phyloP scores from a whole-genome alignment of 2,888 invertebrate genomes.

The Taenaris catops region DNA sequence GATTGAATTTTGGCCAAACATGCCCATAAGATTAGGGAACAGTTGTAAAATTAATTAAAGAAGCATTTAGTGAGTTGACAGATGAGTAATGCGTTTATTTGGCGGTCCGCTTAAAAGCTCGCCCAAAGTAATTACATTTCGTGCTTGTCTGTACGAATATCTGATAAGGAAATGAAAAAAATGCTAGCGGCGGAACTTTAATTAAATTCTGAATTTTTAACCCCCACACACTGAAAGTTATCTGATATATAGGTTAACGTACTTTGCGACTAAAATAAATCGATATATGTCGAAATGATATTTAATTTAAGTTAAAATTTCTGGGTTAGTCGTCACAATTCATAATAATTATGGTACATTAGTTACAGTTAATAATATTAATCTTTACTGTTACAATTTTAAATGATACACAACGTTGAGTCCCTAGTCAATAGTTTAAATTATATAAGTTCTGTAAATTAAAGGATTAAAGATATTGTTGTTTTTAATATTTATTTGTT shows the following conservation, averaged over 20 bases:
- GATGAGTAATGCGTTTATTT: slow-evolving; percentile 39
- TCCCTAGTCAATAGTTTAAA: too few relatives aligned
- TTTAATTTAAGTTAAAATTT: background rate
- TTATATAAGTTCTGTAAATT: too few relatives aligned
- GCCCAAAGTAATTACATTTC: slow-evolving; percentile 61
- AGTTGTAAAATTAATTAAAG: slow-evolving; percentile 23
- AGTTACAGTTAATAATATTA: too few relatives aligned
- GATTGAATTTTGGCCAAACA: slow-evolving; percentile 2
- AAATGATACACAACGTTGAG: too few relatives aligned
- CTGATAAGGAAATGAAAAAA: slow-evolving; percentile 65
- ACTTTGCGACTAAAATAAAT: slow-evolving; percentile 4
- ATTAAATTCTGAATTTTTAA: slow-evolving; percentile 60
- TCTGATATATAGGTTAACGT: slow-evolving; percentile 6
- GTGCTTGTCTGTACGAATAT: slow-evolving; percentile 58
- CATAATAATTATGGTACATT: too few relatives aligned
- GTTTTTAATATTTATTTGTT: too few relatives aligned
- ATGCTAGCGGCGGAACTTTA: slow-evolving; percentile 53
- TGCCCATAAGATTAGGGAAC: slow-evolving; percentile 14
- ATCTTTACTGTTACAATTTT: too few relatives aligned
- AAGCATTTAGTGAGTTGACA: slow-evolving; percentile 20
- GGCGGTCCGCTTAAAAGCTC: slow-evolving; percentile 55
- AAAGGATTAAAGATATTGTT: too few relatives aligned
- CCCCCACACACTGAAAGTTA: slow-evolving; percentile 30
- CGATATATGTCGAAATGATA: background rate
- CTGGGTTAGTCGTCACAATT: too few relatives aligned